phyloP scores from a whole-genome alignment of 2,797 vertebrate species.

The Catamblyrhynchus diadema region DNA sequence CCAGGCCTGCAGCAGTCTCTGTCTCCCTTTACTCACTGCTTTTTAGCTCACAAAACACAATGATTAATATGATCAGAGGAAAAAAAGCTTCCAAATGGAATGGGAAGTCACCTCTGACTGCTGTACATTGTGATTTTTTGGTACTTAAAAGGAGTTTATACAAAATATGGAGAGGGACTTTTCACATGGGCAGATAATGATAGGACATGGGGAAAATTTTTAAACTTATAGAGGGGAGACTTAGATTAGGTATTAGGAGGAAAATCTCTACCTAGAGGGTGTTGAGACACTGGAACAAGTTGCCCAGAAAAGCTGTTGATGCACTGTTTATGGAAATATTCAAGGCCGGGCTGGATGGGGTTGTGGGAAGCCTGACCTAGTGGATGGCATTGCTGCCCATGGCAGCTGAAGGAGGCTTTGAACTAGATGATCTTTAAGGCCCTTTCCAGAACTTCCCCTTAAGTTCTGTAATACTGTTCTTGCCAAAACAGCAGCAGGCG shows the following conservation, averaged over 20 bases:
- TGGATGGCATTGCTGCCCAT: fast-evolving
- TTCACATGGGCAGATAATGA: background rate
- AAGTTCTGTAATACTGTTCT: background rate
- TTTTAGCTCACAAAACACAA: background rate
- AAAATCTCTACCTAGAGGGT: background rate
- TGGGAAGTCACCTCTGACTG: background rate
- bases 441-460: too few species aligned
- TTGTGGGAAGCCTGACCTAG: background rate
- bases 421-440: background rate
- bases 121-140: background rate
- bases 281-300: background rate
- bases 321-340: background rate
- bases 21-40: background rate
- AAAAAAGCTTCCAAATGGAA: background rate
- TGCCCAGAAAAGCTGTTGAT: background rate
- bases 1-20: background rate
- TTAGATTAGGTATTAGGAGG: background rate
- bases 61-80: background rate
- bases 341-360: background rate
- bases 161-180: background rate
- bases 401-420: fast-evolving
- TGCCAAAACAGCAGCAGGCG: background rate
- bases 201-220: background rate
- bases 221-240: too few species aligned
- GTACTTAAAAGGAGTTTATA: background rate